Evolutionary conservation across 92 coral and sea anemone species (phyloP).

Genomic region (Epizoanthus ramosus): DNA sequence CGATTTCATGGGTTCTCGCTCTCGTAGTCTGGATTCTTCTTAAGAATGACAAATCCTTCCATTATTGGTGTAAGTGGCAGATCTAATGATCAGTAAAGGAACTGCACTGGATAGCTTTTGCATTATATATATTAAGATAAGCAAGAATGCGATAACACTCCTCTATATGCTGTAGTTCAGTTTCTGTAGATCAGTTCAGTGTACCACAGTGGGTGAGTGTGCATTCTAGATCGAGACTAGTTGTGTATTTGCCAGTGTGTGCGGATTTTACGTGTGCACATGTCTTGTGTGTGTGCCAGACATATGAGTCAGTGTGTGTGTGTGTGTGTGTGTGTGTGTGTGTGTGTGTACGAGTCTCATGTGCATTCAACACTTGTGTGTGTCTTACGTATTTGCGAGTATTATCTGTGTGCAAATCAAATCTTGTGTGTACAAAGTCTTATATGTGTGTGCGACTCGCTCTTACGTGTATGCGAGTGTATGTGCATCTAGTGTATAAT

Average conservation of each 20-base stretch:
- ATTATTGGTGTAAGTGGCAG: constrained; percentile 88
- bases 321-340: neutral
- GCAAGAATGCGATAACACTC: neutral
- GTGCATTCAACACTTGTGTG: neutral
- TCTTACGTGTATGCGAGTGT: too few species aligned
- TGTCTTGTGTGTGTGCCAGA: neutral
- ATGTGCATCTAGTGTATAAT: too few species aligned
- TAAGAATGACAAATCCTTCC: constrained; percentile 95
- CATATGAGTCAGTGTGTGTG: neutral
- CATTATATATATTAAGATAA: neutral
- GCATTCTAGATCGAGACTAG: neutral
- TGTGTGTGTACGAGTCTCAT: neutral
- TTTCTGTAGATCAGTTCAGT: too few species aligned
- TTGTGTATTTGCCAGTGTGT: neutral
- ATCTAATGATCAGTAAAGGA: constrained; percentile 57
- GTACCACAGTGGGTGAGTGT: neutral
- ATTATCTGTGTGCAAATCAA: too few species aligned
- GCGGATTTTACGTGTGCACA: neutral
- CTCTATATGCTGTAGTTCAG: neutral
- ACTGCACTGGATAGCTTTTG: neutral
- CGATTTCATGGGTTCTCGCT: constrained; percentile 35
- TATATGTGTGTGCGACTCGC: too few species aligned
- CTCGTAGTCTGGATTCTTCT: constrained; percentile 95
- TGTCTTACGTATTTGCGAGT: neutral
- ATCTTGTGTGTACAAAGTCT: too few species aligned